These are phyloP conservation scores for Diploptera punctata DNA, from an alignment of 2,888 invertebrate genomes.

Conservation along the genomic window DNA sequence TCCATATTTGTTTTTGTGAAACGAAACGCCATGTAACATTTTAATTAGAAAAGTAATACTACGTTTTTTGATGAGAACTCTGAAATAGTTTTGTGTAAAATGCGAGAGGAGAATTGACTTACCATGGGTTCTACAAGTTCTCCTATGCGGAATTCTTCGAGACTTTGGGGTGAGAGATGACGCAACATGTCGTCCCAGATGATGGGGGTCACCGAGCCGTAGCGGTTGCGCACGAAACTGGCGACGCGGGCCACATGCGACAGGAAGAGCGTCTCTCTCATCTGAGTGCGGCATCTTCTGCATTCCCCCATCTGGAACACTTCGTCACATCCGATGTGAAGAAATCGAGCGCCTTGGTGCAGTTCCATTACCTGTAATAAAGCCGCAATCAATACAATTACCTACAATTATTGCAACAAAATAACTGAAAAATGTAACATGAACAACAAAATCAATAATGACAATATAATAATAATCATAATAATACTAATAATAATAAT, in stretches of 20 bases:
- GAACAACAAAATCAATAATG: no score
- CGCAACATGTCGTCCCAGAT: slow-evolving; percentile 86
- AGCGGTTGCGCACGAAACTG: slow-evolving; percentile 63
- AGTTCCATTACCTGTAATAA: slow-evolving; percentile 54
- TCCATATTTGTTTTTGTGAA: no score
- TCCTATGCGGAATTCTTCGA: slow-evolving; percentile 68
- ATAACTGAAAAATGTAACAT: no score
- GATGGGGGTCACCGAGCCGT: slow-evolving; percentile 62
- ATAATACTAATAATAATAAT: no score
- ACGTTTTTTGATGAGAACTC: no score
- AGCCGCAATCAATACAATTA: no score
- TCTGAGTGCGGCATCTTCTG: slow-evolving; percentile 60
- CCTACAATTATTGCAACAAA: no score
- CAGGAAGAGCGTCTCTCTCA: slow-evolving; percentile 65
- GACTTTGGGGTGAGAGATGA: slow-evolving; percentile 64
- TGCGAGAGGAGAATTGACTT: slow-evolving; percentile 28
- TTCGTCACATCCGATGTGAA: slow-evolving; percentile 80
- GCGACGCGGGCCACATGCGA: slow-evolving; percentile 67
- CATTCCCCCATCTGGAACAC: slow-evolving; percentile 76
- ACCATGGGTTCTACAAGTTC: slow-evolving; percentile 76
- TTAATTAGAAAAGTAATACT: no score
- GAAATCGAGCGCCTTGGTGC: slow-evolving; percentile 54
- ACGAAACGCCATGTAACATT: no score
- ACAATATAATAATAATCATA: no score
- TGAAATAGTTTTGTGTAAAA: not conserved